A percentile compares a stretch with the other conserved stretches of the same genome.
Conservation (phyloP, 2,888 invertebrate species). For the Ligdia adustata region DNA sequence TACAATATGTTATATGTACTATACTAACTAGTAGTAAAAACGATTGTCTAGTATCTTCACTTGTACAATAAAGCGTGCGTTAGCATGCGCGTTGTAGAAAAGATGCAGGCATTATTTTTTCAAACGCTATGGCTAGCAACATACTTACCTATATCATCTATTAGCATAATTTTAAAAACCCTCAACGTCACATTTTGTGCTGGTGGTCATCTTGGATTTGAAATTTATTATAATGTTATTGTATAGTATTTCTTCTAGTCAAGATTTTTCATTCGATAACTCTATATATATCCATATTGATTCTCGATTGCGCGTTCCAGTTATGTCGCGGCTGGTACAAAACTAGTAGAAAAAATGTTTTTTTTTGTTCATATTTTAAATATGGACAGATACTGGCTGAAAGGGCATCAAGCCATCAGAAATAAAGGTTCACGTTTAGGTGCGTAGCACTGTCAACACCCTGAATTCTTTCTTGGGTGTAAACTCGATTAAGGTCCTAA, state of each 20-base stretch:
- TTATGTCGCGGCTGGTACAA: no score
- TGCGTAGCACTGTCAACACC: no score
- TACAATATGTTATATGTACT: background rate
- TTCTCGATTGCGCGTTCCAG: no score
- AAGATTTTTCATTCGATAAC: background rate
- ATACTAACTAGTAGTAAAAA: background rate
- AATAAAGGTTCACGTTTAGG: no score
- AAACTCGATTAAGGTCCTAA: no score
- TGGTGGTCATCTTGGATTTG: background rate
- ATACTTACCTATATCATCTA: background rate
- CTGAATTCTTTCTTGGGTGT: no score
- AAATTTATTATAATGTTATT: background rate
- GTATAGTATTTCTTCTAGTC: background rate
- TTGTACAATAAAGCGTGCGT: constrained; percentile 10
- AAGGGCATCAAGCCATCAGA: no score
- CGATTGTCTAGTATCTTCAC: background rate
- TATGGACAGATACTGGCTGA: no score
- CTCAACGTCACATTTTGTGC: no score
- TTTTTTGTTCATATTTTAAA: no score
- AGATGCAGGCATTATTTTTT: background rate
- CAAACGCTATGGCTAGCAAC: background rate
- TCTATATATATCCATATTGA: no score
- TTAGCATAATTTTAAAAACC: background rate
- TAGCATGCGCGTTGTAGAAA: constrained; percentile 9
- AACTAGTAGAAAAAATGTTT: no score